Evolutionary conservation across 2,797 vertebrate genomes (phyloP), one percentile per base, ranked within the genome.

Genomic region (Valencia hispanica): DNA sequence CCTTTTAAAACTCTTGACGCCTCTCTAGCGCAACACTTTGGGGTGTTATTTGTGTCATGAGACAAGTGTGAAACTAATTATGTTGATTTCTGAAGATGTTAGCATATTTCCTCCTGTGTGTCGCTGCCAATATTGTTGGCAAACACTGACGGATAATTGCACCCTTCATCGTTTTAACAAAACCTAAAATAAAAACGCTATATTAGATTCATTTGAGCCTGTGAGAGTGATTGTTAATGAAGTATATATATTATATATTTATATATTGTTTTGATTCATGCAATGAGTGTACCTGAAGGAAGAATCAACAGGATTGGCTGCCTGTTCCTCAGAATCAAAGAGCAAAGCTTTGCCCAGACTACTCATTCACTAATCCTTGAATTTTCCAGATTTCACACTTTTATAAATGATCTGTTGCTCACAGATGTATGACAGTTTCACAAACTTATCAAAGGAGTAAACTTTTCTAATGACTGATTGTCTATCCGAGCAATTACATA

Each of bases 1-100:
- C n/a, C 82, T 88, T 91, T 91, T 88, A 84, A 88, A 92, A 86
- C 91, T 90, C 87, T 88, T 80, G 84, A 87, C 83, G 74, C 78
- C 72, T 70, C 89, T 92, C 77, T 86, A 91, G 90, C 85, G 83
- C 78, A 59, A 77, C 72, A 76, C 79, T 86, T 59, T 57, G 83
- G 78, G 84, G 87, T 90, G 89, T 91, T 88, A 92, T 88, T 80
- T 89, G 87, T 86, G 81, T 84, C 36, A 47, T 71, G 79, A 76
- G 72, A 77, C 70, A 78, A 71, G 74, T 70, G 71, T 82, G 73
- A 83, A 69, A 75, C 68, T 50, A 77, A 79, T 80, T 51, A 68
- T 68, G 45, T 43, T 45, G 48, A 72, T 55, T 57, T 65, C 27
- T 51, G 17, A 51, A 50, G 39, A 36, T 51, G 57, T 53, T 48